Evolutionary conservation across 2,113 vertebrate genomes (phyloP).

Genomic region (Nibea coibor): DNA sequence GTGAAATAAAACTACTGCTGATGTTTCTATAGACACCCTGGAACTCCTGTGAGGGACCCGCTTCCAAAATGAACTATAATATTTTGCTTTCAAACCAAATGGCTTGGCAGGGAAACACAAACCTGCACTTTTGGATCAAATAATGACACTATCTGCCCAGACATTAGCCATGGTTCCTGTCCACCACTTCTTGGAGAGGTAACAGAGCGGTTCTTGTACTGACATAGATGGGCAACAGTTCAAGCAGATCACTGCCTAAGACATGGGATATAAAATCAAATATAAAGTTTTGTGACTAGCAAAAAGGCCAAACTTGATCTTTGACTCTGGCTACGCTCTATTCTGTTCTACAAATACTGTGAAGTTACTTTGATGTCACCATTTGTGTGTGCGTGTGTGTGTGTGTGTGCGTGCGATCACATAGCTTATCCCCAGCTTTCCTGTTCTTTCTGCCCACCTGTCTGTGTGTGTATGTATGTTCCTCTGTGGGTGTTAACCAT

Average conservation of each 20-base stretch:
- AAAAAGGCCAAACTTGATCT: slow-evolving; percentile 24
- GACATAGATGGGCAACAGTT: slow-evolving; percentile 9
- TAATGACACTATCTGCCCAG: slow-evolving; percentile 7
- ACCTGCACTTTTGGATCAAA: neutral
- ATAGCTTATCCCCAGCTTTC: slow-evolving; percentile 48
- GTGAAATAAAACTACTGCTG: slow-evolving; percentile 25
- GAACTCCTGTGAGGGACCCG: slow-evolving; percentile 5
- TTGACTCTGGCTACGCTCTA: slow-evolving; percentile 7
- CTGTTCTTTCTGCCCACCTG: slow-evolving; percentile 52
- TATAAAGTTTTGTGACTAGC: neutral
- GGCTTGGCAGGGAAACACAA: slow-evolving; percentile 19
- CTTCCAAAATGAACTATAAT: slow-evolving; percentile 22
- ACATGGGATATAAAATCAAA: slow-evolving; percentile 4
- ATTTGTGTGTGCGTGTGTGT: neutral
- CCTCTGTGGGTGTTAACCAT: slow-evolving; percentile 69
- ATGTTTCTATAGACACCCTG: neutral
- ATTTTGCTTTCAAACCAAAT: slow-evolving; percentile 30
- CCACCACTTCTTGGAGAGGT: neutral
- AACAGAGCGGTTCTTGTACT: neutral
- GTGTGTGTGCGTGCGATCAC: neutral
- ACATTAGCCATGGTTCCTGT: neutral
- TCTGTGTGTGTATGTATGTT: slow-evolving; percentile 41
- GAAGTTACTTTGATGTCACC: slow-evolving; percentile 43
- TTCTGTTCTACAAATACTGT: slow-evolving; percentile 27
- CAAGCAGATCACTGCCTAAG: neutral